Base-by-base conservation (phyloP, 2,888 invertebrate species). In the Gymnoscelis rufifasciata region DNA sequence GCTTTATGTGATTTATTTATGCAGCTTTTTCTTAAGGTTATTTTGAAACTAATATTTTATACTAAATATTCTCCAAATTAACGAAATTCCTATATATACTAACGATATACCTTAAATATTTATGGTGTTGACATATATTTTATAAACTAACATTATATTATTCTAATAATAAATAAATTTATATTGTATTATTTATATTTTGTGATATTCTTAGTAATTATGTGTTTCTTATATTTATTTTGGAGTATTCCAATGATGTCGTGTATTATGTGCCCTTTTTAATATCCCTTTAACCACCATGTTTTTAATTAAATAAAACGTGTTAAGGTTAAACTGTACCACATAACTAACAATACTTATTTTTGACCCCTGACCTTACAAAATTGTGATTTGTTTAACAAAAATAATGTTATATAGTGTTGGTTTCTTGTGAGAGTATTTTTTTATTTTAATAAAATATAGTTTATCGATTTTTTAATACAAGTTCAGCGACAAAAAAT, bases 1-100 rank as follows among this genome's bases (percentile, higher is more conserved):
- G 43, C 43, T 45, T 40, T 48, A 45, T 47, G 44, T 44, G 41
- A 44, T 38, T 19, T 49, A 42, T 41, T 23, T 49, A 43, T 48
- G 39, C 30, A 38, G 43, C 27, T 53, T 39, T 36, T 35, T 28
- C 14, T 37, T 40, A 11, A 30, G 37, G 47, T 4, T 43, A 29
- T 47, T 44, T 39, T 42, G 14, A 37, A 36, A 40, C 36, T 29
- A 30, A 30, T 23, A 12, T 13, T 31, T 7, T 35, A 33, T 14
- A 7, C 19, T 10, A 15, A 3, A 10, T 23, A 11, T 35, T 35
- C n/a, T 33, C 35, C 7, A 19, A 35, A 35, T 11, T 5, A 11
- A 10, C 19, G 19, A 35, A 14, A 15, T 28, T 12, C 13, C 15
- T 19, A 27, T 8, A 38, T 19, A 8, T 6, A 15, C 14, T 33